Base-by-base conservation (phyloP, 92 coral and sea anemone species). In the Epizoanthus rinbou region DNA sequence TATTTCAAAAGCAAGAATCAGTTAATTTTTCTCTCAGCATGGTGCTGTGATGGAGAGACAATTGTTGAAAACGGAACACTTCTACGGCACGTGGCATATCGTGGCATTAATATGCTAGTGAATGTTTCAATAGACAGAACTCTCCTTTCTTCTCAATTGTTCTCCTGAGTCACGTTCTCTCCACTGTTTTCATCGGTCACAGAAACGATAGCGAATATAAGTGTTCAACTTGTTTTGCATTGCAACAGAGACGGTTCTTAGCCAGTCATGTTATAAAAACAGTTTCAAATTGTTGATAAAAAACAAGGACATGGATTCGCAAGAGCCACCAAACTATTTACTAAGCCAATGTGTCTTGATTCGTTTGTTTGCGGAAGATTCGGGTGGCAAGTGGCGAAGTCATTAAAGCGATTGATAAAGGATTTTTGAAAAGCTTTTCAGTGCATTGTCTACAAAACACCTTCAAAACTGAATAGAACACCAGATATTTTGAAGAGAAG, bases 21-120 rank as follows among this genome's bases (percentile, higher is more conserved):
- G 57, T 62, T 78, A 62, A 60, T 78, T 45, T 62, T 78, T 60
- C 15, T 78, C 59, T 41, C 82, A 63, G 82, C 71, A 43, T 62
- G 82, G 82, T 57, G 39, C 64, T 23, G 39, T 39, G 57, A 41
- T 13, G 10, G 39, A 39, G 43, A 10, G 62, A 78, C 82, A 78
- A 78, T 78, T 62, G 82, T 24, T 37, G 82, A 78, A 63, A 63
- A 78, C 18, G 58, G 13, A 60, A 43, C 41, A 18, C 17, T 39
- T 76, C 64, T 4, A 50, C 71, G 82, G 82, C 82, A 78, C 82
- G 82, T 78, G 82, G 82, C 72, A 69, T 19, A 9, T 63, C 82
- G 69, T 78, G 82, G 35, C 62, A 78, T 78, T 78, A 78, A 78
- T 78, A 78, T 78, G 71, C 69, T 37, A 78, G 63, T 78, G 69